Evolutionary conservation across 2,113 vertebrate species (phyloP).

Genomic region (Brachyhypopomus occidentalis): DNA sequence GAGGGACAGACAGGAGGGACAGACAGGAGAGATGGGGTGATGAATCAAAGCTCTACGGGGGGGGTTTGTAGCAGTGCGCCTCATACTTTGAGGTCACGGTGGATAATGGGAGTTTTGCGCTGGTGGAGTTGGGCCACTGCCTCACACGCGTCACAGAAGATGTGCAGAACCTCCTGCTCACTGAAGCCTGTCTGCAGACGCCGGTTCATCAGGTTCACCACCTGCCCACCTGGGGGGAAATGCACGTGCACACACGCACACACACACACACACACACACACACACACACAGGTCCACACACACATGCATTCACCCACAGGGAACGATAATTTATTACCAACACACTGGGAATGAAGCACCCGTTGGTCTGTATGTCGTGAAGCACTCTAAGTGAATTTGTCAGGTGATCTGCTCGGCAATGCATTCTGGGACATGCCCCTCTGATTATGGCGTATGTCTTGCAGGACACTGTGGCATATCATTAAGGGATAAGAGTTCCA

Average conservation of each 20-base stretch:
- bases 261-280: conserved; percentile 15
- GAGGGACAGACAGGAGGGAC: neutral
- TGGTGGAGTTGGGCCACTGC: conserved; percentile 91
- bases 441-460: too few species aligned
- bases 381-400: too few species aligned
- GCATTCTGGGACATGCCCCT: too few species aligned
- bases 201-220: conserved; percentile 98
- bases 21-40: neutral
- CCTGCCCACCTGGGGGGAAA: conserved; percentile 84
- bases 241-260: conserved; percentile 21
- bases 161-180: conserved; percentile 90
- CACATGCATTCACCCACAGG: neutral
- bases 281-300: neutral
- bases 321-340: neutral
- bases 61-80: neutral
- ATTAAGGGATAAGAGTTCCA: too few species aligned
- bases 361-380: too few species aligned
- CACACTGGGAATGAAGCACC: neutral
- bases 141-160: conserved; percentile 97
- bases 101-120: conserved; percentile 92
- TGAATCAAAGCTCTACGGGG: neutral
- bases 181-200: conserved; percentile 92
- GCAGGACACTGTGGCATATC: too few species aligned
- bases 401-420: too few species aligned
- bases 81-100: conserved; percentile 92